Percentiles rank a stretch among this genome's conserved stretches.
phyloP scores from a whole-genome alignment of 2,888 invertebrate species.

The Phyto melanocephala region DNA sequence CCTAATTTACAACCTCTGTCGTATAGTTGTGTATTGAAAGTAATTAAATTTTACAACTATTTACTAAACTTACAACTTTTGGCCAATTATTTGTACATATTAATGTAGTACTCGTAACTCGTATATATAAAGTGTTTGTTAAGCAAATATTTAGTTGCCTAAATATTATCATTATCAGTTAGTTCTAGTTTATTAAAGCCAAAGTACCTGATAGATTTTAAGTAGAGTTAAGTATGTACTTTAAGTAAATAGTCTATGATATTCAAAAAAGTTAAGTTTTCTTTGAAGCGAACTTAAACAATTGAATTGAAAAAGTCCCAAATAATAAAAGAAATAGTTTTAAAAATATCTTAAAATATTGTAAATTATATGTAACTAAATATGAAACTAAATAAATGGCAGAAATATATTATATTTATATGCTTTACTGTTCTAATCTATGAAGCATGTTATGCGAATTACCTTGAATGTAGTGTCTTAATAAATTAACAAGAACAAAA shows the following conservation, averaged over 20 bases:
- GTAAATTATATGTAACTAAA: slow-evolving; percentile 40
- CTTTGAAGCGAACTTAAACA: slow-evolving; percentile 16
- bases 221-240: slow-evolving; percentile 62
- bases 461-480: slow-evolving; percentile 66
- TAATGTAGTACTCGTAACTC: too few relatives aligned
- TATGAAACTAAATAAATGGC: slow-evolving; percentile 3
- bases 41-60: too few relatives aligned
- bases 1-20: too few relatives aligned
- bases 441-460: slow-evolving; percentile 61
- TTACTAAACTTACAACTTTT: too few relatives aligned
- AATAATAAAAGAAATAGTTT: slow-evolving; percentile 20
- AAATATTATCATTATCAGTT: slow-evolving; percentile 13
- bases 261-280: slow-evolving; percentile 7
- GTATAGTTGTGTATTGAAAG: too few relatives aligned
- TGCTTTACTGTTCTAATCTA: slow-evolving; percentile 54
- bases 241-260: slow-evolving; percentile 24
- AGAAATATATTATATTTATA: slow-evolving; percentile 1
- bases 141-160: slow-evolving; percentile 50
- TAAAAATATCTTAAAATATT: slow-evolving; percentile 25
- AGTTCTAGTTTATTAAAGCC: slow-evolving; percentile 70
- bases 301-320: slow-evolving; percentile 43
- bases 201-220: slow-evolving; percentile 76
- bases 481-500: slow-evolving; percentile 36
- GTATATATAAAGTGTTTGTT: neutral
- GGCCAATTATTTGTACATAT: too few relatives aligned